Evolutionary conservation across 2,113 vertebrate genomes (phyloP), one percentile per base, ranked within the genome.

Genomic region (Lagopus muta): DNA sequence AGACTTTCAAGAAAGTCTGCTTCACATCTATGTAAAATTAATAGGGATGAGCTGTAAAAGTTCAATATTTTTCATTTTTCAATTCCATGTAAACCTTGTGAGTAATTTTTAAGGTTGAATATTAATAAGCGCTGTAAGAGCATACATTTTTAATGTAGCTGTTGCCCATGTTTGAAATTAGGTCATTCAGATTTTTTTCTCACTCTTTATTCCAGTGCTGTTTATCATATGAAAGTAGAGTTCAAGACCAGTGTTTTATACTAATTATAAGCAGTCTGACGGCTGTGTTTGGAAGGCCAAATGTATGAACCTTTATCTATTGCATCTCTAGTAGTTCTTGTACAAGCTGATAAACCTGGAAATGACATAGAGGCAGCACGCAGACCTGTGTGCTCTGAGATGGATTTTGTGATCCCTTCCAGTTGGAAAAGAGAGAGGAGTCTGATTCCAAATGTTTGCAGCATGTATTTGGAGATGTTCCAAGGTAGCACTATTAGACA

Each of bases 71-170:
- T 82, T 82, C 20, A 40, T 36, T 86, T 86, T 89, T 86, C 38
- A 30, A 20, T 91, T 89, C 22, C 52, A 8, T 77, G 43, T 74
- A 83, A 91, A 90, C 28, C 69, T 38, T 12, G 73, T 65, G 47
- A 81, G 8, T 75, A 40, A 8, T 83, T 90, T 94, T 69, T 65
- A 50, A 88, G 48, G 36, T n/a, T 91, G 90, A 94, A 92, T 93
- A 74, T 91, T 93, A 94, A 96, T 91, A 80, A 77, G 70, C 8
- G 11, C 65, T 87, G 82, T 89, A 74, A 73, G 28, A 69, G 30
- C 90, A 96, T 97, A 66, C 65, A 94, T 96, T 97, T 92, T 97
- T 96, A 94, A 96, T 94, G 93, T 81, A 85, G 88, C 69, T 94
- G 76, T 93, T 94, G 85, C 88, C 94, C 80, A 90, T 18, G 2